Evolutionary conservation across 2,113 vertebrate genomes (phyloP).

Genomic region (Pungitius pungitius): DNA sequence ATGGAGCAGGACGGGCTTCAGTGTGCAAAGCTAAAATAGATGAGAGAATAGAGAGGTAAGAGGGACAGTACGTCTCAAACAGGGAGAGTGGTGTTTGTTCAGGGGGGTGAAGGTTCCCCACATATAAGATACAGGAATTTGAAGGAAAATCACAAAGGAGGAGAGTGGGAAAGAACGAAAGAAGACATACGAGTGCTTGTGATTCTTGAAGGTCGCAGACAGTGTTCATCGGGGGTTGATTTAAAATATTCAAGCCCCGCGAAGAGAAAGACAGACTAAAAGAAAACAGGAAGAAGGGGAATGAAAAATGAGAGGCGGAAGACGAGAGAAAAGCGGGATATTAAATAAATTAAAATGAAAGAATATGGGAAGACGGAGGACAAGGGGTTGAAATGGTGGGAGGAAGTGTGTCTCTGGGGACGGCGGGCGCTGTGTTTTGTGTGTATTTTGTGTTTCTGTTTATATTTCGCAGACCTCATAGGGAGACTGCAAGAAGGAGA

Average conservation of each 20-base stretch:
- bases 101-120: slow-evolving; percentile 44
- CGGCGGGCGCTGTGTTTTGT: slow-evolving; percentile 19
- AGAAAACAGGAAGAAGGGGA: slow-evolving; percentile 30
- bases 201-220: slow-evolving; percentile 75
- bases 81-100: slow-evolving; percentile 6
- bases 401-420: slow-evolving; percentile 53
- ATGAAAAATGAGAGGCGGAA: slow-evolving; percentile 2
- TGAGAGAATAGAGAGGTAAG: slow-evolving; percentile 28
- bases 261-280: slow-evolving; percentile 22
- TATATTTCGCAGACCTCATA: slow-evolving; percentile 56
- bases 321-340: slow-evolving; percentile 12
- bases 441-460: slow-evolving; percentile 36
- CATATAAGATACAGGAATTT: slow-evolving; percentile 56
- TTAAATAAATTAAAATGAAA: slow-evolving; percentile 10
- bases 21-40: slow-evolving; percentile 32
- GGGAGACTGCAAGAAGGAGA: slow-evolving; percentile 39
- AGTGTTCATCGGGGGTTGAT: slow-evolving; percentile 63
- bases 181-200: slow-evolving; percentile 36
- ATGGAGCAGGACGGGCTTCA: slow-evolving; percentile 21
- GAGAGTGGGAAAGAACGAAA: slow-evolving; percentile 45
- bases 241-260: slow-evolving; percentile 66
- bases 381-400: slow-evolving; percentile 36
- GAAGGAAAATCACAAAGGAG: slow-evolving; percentile 52
- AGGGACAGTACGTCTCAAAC: slow-evolving; percentile 45
- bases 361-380: slow-evolving; percentile 25